Evolutionary conservation across 2,888 invertebrate genomes (phyloP), one percentile per base, ranked within the genome.

Genomic region (Alviniconcha strummeri): DNA sequence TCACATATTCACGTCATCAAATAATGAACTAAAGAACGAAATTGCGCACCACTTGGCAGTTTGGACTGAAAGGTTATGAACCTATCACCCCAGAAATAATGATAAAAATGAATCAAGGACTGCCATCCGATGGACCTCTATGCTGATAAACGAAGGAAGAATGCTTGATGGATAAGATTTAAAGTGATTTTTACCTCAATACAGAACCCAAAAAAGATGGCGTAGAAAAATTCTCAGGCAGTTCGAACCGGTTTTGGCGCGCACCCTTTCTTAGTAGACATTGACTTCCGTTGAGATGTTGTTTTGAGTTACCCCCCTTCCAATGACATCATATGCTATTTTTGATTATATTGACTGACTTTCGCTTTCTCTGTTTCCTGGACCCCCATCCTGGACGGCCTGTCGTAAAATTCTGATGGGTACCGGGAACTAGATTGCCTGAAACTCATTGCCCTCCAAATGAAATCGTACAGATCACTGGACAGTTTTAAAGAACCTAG

Each of bases 211-310:
- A 13, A 17, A n/a, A 55, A 52, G 54, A 78, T 78, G 81, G 60
- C 80, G 74, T 57, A 76, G 80, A 81, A 81, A 36, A 76, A 72
- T 67, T 13, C 80, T 71, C 60, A 86, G 81, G 86, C 86, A 85
- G 87, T 86, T 85, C 78, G 75, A 85, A 82, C 87, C 86, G 87
- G 87, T 85, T 87, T 87, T 86, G 85, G 86, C 87, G 87, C 84
- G 86, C 77, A 84, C 75, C 77, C 55, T 82, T 11, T 11, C 11
- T 19, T 7, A 19, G 64, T 19, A 76, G 81, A 74, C 71, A 77
- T 77, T 69, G 64, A 56, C 77, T 82, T 82, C 82, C 82, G 82
- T 54, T 77, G 19, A 13, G 52, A 13, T 13, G 81, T 19, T 0
- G 36, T 11, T 6, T 17, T 55, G 54, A 77, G 76, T 82, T 55